A percentile compares a stretch with the other conserved stretches of the same genome.
phyloP scores from a whole-genome alignment of 2,797 vertebrate genomes.

The Acipenser ruthenus region DNA sequence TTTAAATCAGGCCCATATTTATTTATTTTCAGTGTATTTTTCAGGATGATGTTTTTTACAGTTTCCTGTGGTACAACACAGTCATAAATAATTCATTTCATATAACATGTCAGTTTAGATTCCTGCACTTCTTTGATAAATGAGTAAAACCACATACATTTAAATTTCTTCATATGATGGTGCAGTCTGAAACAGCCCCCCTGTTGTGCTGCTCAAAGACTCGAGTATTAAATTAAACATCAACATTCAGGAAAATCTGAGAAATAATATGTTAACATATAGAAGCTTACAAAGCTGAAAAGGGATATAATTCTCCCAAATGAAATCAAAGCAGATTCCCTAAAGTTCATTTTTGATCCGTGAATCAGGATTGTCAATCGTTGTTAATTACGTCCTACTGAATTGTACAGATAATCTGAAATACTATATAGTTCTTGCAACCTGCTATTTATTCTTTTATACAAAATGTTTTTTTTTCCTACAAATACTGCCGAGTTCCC shows the following conservation, averaged over 20 bases:
- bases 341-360: conserved; percentile 57
- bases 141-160: conserved; percentile 56
- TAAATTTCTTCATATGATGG: conserved; percentile 48
- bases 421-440: no score
- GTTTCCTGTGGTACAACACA: conserved; percentile 51
- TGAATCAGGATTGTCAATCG: conserved; percentile 42
- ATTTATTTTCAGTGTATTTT: conserved; percentile 5
- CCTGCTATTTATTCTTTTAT: no score
- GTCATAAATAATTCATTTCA: conserved; percentile 65
- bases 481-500: no score
- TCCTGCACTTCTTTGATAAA: conserved; percentile 58
- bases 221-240: conserved; percentile 64
- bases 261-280: conserved; percentile 47
- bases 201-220: conserved; percentile 49
- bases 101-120: conserved; percentile 63
- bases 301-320: conserved; percentile 40
- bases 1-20: conserved; percentile 2
- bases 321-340: conserved; percentile 35
- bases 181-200: conserved; percentile 38
- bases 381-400: not conserved
- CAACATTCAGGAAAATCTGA: conserved; percentile 52
- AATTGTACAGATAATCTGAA: no score
- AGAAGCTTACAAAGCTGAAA: conserved; percentile 37
- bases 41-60: conserved; percentile 15
- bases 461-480: no score